These are phyloP conservation scores for Clarias macrocephalus DNA, from an alignment of 2,113 vertebrate genomes.

Conservation along the genomic window DNA sequence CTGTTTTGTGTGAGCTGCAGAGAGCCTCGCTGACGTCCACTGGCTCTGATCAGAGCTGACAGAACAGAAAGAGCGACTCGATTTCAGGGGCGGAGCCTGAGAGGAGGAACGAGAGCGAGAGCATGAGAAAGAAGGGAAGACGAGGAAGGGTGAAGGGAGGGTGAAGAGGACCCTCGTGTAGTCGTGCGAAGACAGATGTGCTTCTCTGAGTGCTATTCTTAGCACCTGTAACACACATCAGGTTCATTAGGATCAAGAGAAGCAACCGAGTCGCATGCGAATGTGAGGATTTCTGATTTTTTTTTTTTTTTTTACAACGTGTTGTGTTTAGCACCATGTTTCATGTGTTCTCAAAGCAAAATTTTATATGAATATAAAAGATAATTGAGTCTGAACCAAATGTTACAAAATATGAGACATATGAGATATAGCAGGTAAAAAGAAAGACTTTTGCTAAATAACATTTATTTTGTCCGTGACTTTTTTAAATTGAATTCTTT, in stretches of 20 bases:
- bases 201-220: conserved; percentile 2
- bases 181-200: neutral
- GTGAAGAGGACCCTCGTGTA: neutral
- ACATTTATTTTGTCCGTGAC: too few species aligned
- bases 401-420: neutral
- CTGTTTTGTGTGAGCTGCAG: conserved; percentile 56
- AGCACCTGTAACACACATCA: neutral
- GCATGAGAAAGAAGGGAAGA: neutral
- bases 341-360: neutral
- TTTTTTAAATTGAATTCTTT: too few species aligned
- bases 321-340: neutral
- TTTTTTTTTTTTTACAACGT: neutral
- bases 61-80: conserved; percentile 39
- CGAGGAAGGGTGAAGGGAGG: neutral
- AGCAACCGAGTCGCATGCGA: neutral
- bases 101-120: neutral
- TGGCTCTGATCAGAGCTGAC: conserved; percentile 68
- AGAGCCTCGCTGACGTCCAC: conserved; percentile 66
- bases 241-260: neutral
- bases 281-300: neutral
- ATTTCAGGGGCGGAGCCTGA: conserved; percentile 51
- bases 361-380: neutral
- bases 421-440: too few species aligned
- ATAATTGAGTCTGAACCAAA: neutral
- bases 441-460: too few species aligned